A percentile compares a stretch with the other conserved stretches of the same genome.
Evolutionary conservation across 2,113 vertebrate genomes (phyloP).

Genomic region (Ceuthmochares aereus): DNA sequence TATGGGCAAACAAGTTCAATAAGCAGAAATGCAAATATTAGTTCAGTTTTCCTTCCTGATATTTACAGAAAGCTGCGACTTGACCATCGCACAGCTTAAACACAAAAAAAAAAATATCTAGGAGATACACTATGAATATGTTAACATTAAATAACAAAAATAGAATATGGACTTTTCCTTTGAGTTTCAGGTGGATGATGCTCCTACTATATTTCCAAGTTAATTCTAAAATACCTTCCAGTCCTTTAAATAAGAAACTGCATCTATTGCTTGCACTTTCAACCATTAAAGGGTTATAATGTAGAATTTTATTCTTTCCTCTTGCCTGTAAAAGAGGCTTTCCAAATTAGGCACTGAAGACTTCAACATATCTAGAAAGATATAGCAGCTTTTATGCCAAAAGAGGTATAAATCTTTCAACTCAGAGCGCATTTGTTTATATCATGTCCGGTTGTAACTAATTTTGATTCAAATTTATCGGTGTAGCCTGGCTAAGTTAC

Average conservation of each 20-base stretch:
- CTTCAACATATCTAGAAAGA: neutral
- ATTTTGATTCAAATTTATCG: constrained; percentile 24
- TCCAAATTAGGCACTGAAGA: neutral
- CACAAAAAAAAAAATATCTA: neutral
- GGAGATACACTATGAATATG: neutral
- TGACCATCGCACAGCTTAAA: neutral
- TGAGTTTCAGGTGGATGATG: neutral
- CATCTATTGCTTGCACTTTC: neutral
- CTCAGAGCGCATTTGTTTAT: constrained; percentile 13
- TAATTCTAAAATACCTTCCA: constrained; percentile 4
- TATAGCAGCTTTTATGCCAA: neutral
- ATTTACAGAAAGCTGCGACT: neutral
- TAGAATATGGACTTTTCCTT: neutral
- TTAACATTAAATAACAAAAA: neutral
- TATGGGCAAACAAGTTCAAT: neutral
- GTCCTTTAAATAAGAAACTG: constrained; percentile 1
- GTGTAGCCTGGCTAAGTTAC: neutral
- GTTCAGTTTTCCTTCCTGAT: neutral
- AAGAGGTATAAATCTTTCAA: constrained; percentile 13
- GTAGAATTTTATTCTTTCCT: neutral
- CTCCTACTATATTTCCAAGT: neutral
- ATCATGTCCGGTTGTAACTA: neutral
- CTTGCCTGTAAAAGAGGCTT: neutral
- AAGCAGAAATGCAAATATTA: constrained; percentile 16
- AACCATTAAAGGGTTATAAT: neutral